phyloP scores from a whole-genome alignment of 1,140 invertebrate genomes.

The Trichonephila inaurata region DNA sequence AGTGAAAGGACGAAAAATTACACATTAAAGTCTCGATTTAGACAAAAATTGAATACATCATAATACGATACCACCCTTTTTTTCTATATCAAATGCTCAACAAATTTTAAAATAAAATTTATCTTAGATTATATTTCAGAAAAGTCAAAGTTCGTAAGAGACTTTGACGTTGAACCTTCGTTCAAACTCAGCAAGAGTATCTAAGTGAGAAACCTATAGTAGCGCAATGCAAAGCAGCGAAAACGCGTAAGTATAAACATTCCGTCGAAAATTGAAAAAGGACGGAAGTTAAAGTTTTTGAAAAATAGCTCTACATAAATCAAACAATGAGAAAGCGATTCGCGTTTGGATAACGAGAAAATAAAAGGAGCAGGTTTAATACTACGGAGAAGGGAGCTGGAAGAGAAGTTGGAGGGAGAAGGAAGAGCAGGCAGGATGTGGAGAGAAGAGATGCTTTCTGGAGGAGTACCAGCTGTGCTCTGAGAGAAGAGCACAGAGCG shows the following conservation, averaged over 20 bases:
- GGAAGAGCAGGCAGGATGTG: not conserved
- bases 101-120: not conserved
- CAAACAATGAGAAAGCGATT: not conserved
- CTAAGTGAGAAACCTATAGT: not conserved
- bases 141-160: not conserved
- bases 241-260: not conserved
- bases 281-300: not conserved
- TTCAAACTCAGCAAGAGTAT: not conserved
- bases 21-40: no score
- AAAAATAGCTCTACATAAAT: not conserved
- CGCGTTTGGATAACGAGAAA: not conserved
- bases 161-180: not conserved
- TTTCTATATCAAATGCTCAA: no score
- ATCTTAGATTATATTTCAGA: not conserved
- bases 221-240: not conserved
- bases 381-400: not conserved
- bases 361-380: not conserved
- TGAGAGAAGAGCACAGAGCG: slow-evolving; percentile 15
- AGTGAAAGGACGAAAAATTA: no score
- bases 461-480: slow-evolving; percentile 67
- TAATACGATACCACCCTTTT: no score
- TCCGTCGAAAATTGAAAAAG: not conserved
- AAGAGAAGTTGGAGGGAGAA: not conserved
- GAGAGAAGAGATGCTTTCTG: slow-evolving; percentile 63
- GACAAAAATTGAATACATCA: no score